Conservation (phyloP, 2,888 invertebrate species). For the Mongoloraphidia duomilia region DNA sequence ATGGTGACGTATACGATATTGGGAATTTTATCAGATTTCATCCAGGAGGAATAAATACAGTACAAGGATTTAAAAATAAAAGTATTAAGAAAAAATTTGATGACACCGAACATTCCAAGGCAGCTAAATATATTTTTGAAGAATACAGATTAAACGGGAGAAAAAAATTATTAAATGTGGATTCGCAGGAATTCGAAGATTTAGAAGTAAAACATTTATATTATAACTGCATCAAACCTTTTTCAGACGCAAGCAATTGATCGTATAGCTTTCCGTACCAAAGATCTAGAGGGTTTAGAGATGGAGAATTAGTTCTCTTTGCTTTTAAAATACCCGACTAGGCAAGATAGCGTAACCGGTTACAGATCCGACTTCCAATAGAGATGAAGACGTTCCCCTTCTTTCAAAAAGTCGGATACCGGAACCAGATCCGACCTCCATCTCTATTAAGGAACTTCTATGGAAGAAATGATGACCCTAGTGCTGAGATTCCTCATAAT, state of each 20-base stretch:
- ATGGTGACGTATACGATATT: conserved; percentile 43
- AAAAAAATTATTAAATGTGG: neutral
- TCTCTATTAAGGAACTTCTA: too few relatives aligned
- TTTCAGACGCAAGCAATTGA: conserved; percentile 31
- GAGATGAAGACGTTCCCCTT: too few relatives aligned
- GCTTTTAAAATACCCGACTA: too few relatives aligned
- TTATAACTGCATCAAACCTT: conserved; percentile 32
- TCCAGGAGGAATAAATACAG: conserved; percentile 56
- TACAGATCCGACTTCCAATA: too few relatives aligned
- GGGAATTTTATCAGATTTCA: conserved; percentile 51
- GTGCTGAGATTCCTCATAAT: too few relatives aligned
- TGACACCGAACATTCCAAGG: conserved; percentile 42
- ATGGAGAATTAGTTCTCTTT: too few relatives aligned
- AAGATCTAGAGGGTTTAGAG: too few relatives aligned
- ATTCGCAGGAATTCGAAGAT: conserved; percentile 21
- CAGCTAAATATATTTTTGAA: conserved; percentile 48
- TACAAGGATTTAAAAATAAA: conserved; percentile 39
- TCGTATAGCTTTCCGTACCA: neutral
- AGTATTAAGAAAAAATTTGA: conserved; percentile 39
- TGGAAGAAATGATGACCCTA: too few relatives aligned
- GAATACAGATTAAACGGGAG: conserved; percentile 39
- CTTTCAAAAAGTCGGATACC: too few relatives aligned
- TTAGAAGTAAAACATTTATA: conserved; percentile 32
- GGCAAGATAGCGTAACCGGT: too few relatives aligned
- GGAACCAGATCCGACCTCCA: too few relatives aligned